Evolutionary conservation across 2,888 invertebrate species (phyloP).

Genomic region (Tenodera sinensis): DNA sequence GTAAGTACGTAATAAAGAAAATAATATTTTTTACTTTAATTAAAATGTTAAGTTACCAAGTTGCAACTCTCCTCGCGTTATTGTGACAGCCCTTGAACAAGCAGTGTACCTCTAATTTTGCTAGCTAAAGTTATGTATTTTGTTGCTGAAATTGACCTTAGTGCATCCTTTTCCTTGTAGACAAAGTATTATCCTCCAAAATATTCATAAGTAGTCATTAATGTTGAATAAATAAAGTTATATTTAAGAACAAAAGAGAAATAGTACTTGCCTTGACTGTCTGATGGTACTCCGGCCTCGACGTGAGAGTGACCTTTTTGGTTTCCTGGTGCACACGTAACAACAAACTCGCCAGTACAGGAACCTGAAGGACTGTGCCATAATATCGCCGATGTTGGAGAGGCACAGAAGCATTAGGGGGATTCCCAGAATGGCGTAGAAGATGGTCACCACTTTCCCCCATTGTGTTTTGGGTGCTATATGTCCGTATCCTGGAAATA

Average conservation of each 20-base stretch:
- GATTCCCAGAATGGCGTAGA: constrained; percentile 93
- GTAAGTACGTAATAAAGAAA: no score
- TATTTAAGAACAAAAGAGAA: not conserved
- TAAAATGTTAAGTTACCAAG: no score
- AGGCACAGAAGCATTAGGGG: constrained; percentile 92
- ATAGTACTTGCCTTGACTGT: constrained; percentile 21
- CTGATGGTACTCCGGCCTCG: constrained; percentile 45
- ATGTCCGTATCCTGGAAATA: constrained; percentile 81
- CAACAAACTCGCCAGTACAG: constrained; percentile 92
- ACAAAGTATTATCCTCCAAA: no score
- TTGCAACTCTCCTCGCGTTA: no score
- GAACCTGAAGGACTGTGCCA: constrained; percentile 90
- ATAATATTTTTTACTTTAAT: no score
- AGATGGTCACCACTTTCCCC: constrained; percentile 92
- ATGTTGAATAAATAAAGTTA: no score
- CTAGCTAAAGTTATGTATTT: no score
- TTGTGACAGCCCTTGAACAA: no score
- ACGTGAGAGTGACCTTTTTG: constrained; percentile 39
- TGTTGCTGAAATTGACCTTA: no score
- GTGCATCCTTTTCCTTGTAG: no score
- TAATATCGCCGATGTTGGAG: constrained; percentile 89
- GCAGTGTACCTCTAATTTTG: no score
- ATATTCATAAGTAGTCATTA: no score
- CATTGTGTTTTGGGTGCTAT: constrained; percentile 90
- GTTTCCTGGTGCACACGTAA: constrained; percentile 80